These are phyloP conservation scores for Rattus rattus DNA, from an alignment of 2,113 vertebrate genomes.

Conservation along the genomic window DNA sequence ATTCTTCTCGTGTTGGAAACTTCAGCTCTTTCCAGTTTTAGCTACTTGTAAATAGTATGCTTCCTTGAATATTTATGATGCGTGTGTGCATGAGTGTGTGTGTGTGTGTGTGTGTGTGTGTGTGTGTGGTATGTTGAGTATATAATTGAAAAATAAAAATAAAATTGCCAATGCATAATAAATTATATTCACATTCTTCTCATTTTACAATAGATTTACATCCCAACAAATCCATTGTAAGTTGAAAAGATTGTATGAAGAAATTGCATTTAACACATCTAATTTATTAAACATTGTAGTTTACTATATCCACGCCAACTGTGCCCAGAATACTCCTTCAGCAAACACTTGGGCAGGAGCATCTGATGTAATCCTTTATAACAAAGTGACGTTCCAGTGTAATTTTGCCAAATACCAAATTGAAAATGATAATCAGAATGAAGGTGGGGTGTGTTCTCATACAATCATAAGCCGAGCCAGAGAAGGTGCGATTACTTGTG, in stretches of 20 bases:
- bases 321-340: neutral
- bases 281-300: neutral
- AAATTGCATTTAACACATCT: neutral
- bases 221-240: neutral
- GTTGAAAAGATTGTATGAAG: neutral
- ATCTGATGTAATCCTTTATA: neutral
- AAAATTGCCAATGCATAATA: neutral
- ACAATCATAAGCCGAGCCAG: neutral
- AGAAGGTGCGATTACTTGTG: neutral
- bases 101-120: neutral
- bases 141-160: neutral
- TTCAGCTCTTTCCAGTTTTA: neutral
- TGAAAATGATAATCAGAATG: neutral
- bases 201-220: neutral
- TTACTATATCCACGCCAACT: neutral
- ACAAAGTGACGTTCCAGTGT: no score
- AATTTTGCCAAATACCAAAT: neutral
- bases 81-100: neutral
- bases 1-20: neutral
- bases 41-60: neutral
- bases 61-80: neutral
- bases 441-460: neutral
- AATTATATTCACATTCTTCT: neutral
- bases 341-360: neutral
- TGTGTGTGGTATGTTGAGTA: neutral